Evolutionary conservation across 2,797 vertebrate species (phyloP), one percentile per base, ranked within the genome.

Genomic region (Iguana delicatissima): DNA sequence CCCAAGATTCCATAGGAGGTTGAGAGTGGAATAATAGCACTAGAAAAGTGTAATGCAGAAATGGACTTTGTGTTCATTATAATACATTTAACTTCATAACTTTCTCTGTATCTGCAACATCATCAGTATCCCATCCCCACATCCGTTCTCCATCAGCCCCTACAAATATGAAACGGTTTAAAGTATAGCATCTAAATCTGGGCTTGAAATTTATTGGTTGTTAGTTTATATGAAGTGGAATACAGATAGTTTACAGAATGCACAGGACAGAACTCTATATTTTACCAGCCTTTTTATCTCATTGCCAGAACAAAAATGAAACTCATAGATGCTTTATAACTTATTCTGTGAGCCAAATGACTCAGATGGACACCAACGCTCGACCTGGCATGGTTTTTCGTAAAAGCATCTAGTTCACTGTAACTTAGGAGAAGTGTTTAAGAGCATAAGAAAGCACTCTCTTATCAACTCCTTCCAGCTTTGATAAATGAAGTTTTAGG

Each of bases 261-360:
- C 5, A 88, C n/a, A 59, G 76, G 86, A 86, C 42, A 9, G 7
- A 20, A 91, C 42, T 16, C 46, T 32, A 35, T 38, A 67, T 87
- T 94, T 92, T 92, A 83, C 84, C 92, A 92, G 38, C 0, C 0
- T 2, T 22, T 92, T 84, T 16, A 80, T 90, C 86, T 79, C 18
- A 32, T 92, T 55, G 73, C 93, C 84, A 84, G 20, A 85, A n/a
- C 86, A 91, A 93, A 91, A 38, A 89, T 82, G 13, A 10, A 8
- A 67, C 72, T 35, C 0, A 0, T 69, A 2, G 29, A 73, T 32
- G 69, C 29, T 89, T 89, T 84, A 64, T 77, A 74, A 32, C 18
- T 84, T 69, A 69, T 52, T 82, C 59, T 67, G 50, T 77, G 82
- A 84, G n/a, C 20, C 18, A 38, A 77, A 77, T 89, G 52, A 84